Conservation (phyloP, 2,113 vertebrate species). For the Sphaerodactylus townsendi region DNA sequence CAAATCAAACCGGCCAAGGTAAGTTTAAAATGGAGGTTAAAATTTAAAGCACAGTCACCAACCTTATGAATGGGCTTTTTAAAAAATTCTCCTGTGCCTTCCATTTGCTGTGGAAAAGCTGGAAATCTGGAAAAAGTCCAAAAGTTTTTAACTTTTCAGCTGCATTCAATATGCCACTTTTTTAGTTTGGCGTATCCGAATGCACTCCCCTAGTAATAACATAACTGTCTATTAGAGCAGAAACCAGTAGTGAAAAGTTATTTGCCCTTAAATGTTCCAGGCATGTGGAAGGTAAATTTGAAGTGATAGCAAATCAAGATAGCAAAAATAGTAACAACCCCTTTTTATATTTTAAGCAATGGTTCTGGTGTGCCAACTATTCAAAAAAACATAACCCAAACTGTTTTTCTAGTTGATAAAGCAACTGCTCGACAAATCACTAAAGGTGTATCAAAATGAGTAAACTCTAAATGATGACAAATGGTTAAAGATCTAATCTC, state of each 20-base stretch:
- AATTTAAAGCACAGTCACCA: too few species aligned
- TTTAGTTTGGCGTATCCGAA: too few species aligned
- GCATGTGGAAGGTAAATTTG: not conserved
- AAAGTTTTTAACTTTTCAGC: too few species aligned
- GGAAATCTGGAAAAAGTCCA: too few species aligned
- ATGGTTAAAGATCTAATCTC: rapidly evolving
- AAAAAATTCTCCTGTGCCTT: too few species aligned
- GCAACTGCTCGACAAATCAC: not conserved
- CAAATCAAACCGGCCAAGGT: too few species aligned
- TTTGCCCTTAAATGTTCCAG: not conserved
- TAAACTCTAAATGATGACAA: not conserved
- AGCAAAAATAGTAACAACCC: not conserved
- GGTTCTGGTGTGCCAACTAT: not conserved
- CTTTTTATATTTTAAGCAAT: not conserved
- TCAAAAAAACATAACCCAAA: not conserved
- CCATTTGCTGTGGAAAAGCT: too few species aligned
- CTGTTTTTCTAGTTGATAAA: not conserved
- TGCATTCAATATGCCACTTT: too few species aligned
- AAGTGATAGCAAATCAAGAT: not conserved
- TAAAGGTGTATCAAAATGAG: not conserved
- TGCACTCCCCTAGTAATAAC: too few species aligned
- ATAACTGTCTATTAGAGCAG: not conserved
- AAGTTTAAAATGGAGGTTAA: too few species aligned
- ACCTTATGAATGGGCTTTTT: too few species aligned
- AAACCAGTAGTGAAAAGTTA: not conserved